A percentile compares a stretch with the other conserved stretches of the same genome.
These are phyloP conservation scores for Ypsolopha scabrella DNA, from an alignment of 2,888 invertebrate genomes.

Conservation along the genomic window DNA sequence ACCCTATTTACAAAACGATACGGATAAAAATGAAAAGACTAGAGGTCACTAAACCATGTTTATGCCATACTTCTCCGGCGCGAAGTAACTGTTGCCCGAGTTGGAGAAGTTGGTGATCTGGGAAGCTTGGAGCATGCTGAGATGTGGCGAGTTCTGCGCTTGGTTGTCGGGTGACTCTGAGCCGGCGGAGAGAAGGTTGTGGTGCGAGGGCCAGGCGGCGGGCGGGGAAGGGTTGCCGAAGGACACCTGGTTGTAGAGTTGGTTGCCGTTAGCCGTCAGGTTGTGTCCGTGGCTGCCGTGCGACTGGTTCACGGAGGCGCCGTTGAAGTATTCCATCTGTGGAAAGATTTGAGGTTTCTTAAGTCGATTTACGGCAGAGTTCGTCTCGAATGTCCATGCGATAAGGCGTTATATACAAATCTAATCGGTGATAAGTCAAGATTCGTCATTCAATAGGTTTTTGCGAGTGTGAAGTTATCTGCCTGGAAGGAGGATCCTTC, in stretches of 20 bases:
- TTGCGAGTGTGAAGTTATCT: no score
- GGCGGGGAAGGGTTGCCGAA: conserved; percentile 63
- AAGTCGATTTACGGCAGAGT: not conserved
- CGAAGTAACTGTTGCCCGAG: conserved; percentile 61
- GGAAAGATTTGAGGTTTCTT: not conserved
- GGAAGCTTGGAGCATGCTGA: conserved; percentile 62
- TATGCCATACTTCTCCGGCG: conserved; percentile 64
- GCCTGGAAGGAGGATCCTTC: no score
- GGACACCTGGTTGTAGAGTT: conserved; percentile 63
- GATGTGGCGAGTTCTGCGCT: conserved; percentile 51
- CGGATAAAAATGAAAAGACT: conserved; percentile 6
- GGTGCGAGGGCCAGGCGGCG: conserved; percentile 56
- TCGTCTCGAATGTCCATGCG: not conserved
- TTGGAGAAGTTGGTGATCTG: conserved; percentile 67
- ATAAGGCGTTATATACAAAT: no score
- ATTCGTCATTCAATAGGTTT: no score
- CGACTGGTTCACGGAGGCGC: conserved; percentile 53
- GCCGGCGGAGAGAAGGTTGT: conserved; percentile 56
- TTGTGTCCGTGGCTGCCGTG: conserved; percentile 57
- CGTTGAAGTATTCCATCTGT: conserved; percentile 69
- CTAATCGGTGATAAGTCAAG: no score
- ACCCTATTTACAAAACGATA: not conserved
- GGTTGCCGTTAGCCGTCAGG: conserved; percentile 55
- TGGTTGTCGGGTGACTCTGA: conserved; percentile 61
- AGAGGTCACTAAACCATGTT: conserved; percentile 62